Evolutionary conservation across 1,140 invertebrate genomes (phyloP), one percentile per base, ranked within the genome.

Genomic region (Brachionus paranguensis): DNA sequence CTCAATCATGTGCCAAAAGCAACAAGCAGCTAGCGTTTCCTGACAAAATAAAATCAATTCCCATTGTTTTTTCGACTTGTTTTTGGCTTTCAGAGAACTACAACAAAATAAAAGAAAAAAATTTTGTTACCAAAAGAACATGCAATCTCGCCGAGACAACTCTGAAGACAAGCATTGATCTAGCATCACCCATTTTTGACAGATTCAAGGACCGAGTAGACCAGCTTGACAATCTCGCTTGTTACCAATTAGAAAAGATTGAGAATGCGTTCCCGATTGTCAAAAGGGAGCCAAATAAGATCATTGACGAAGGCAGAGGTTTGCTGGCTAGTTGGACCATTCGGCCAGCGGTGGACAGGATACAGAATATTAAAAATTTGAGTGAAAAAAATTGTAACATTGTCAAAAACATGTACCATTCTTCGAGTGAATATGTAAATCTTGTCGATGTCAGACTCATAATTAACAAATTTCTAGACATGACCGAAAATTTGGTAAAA

Each of bases 11-110:
- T 74, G 70, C 12, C 33, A 74, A 17, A 17, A 74, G 20, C 33
- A 74, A 76, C 72, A 76, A 76, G 47, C 72, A 76, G 24, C 24
- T 50, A 20, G 72, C 14, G 27, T 76, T 76, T 76, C 72, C 72
- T 27, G 47, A 76, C 27, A 76, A 29, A 76, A 14, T 76, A 8
- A 76, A 76, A 76, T 76, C 72, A 76, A 47, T 76, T 8, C 72
- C 72, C n/a, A 76, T 76, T 50, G 72, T 76, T 50, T 10, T 76
- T 10, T 76, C 72, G 2, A 76, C 72, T 50, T 76, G 24, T 50
- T 76, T 50, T 76, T 76, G 72, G 72, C 41, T 76, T 27, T 76
- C 72, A 0, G 45, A 76, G 50, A 76, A 76, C 43, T 76, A 76
- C 27, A 47, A 47, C 10, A 76, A 76, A 76, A 27, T 76, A 50